Evolutionary conservation across 2,888 invertebrate species (phyloP).

Genomic region (Amphipoea lucens): DNA sequence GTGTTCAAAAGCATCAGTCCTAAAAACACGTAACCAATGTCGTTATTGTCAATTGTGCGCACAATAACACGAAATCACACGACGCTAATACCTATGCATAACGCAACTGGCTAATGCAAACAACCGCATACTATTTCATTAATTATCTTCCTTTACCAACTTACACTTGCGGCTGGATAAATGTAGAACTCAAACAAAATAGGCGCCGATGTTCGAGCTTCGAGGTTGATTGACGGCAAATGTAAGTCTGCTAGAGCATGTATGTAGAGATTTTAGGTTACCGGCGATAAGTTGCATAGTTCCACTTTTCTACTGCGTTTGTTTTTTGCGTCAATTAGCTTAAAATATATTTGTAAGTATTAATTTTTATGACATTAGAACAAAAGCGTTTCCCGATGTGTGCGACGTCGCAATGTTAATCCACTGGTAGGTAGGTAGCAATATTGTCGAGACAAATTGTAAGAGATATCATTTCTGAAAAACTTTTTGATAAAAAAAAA

Average conservation of each 20-base stretch:
- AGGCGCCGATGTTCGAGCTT: neutral
- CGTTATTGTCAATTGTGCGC: conserved; percentile 47
- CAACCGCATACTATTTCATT: conserved; percentile 52
- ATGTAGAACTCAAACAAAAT: conserved; percentile 35
- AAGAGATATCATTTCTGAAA: neutral
- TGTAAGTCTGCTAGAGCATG: conserved; percentile 17
- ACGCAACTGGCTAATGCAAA: conserved; percentile 48
- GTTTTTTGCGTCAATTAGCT: conserved; percentile 30
- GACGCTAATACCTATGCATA: conserved; percentile 27
- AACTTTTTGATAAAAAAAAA: too few species aligned
- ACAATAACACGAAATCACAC: conserved; percentile 33
- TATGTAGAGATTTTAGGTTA: conserved; percentile 32
- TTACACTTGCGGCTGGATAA: conserved; percentile 5
- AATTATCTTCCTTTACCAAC: conserved; percentile 51
- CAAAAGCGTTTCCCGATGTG: neutral
- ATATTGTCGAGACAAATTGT: neutral
- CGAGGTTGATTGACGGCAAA: neutral
- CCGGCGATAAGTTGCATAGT: conserved; percentile 22
- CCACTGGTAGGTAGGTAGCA: neutral
- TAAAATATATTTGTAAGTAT: neutral
- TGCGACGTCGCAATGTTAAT: neutral
- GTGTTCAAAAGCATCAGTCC: neutral
- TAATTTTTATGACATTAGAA: conserved; percentile 7
- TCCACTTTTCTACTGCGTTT: conserved; percentile 18
- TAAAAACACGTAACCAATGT: conserved; percentile 11